phyloP scores from a whole-genome alignment of 2,797 vertebrate genomes.

The Manis crassicaudata region DNA sequence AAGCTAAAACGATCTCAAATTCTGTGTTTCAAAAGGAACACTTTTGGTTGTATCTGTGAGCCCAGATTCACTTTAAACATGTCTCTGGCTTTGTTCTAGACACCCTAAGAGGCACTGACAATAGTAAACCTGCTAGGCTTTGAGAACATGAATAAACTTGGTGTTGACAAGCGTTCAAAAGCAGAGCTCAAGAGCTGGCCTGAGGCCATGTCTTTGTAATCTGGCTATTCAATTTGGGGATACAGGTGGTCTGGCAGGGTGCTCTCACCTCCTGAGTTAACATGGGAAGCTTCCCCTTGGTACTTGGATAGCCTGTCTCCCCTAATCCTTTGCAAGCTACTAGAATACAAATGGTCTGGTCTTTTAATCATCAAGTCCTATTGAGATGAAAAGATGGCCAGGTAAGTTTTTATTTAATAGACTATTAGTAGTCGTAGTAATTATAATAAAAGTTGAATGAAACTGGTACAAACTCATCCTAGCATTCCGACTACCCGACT shows the following conservation, averaged over 20 bases:
- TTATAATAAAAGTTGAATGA: conserved; percentile 63
- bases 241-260: conserved; percentile 88
- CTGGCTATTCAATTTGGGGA: conserved; percentile 88
- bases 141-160: conserved; percentile 88
- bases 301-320: conserved; percentile 75
- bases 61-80: conserved; percentile 77
- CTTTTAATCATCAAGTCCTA: conserved; percentile 83
- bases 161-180: conserved; percentile 89
- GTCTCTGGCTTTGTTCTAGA: conserved; percentile 84
- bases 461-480: conserved; percentile 30
- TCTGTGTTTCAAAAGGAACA: conserved; percentile 75
- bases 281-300: conserved; percentile 85
- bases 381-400: conserved; percentile 59
- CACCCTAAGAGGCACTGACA: conserved; percentile 84
- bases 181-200: conserved; percentile 85
- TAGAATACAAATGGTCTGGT: conserved; percentile 84
- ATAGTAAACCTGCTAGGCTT: conserved; percentile 85
- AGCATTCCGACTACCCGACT: not conserved
- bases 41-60: conserved; percentile 58
- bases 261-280: conserved; percentile 85
- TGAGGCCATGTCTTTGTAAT: conserved; percentile 88
- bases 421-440: conserved; percentile 63
- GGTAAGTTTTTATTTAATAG: conserved; percentile 71
- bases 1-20: conserved; percentile 76
- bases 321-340: conserved; percentile 80